These are phyloP conservation scores for Mastacembelus armatus DNA, from an alignment of 2,797 vertebrate genomes.

Conservation along the genomic window DNA sequence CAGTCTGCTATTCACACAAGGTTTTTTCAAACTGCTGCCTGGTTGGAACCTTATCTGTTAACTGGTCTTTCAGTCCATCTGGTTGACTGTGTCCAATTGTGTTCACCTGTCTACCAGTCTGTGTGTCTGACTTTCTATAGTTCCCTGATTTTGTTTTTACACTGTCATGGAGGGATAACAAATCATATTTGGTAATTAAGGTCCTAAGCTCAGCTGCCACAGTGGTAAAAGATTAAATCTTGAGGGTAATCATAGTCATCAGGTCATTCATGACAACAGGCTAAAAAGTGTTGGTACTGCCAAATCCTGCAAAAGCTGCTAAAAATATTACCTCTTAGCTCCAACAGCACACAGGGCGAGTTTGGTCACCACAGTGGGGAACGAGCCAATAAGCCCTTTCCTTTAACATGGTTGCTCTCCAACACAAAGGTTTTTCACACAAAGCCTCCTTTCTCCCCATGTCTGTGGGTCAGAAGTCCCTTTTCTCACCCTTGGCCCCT, in stretches of 20 bases:
- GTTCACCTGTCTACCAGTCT: constrained; percentile 18
- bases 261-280: constrained; percentile 19
- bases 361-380: constrained; percentile 77
- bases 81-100: no score
- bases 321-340: constrained; percentile 39
- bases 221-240: background rate
- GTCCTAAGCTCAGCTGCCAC: no score
- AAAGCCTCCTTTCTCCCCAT: constrained; percentile 94
- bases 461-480: constrained; percentile 98
- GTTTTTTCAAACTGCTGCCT: constrained; percentile 33
- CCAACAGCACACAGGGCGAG: constrained; percentile 30
- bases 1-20: constrained; percentile 29
- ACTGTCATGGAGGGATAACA: no score
- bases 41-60: no score
- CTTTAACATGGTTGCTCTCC: constrained; percentile 91
- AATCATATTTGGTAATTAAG: no score
- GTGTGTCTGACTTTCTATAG: constrained; percentile 24
- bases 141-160: no score
- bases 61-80: no score
- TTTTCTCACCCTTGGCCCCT: constrained; percentile 83
- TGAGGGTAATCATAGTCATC: constrained; percentile 12
- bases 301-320: constrained; percentile 23
- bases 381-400: constrained; percentile 82
- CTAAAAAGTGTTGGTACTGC: background rate
- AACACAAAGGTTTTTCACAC: constrained; percentile 92